Percentiles rank a stretch among this genome's conserved stretches.
phyloP scores from a whole-genome alignment of 2,113 vertebrate species.

The Sarotherodon lohbergeri region DNA sequence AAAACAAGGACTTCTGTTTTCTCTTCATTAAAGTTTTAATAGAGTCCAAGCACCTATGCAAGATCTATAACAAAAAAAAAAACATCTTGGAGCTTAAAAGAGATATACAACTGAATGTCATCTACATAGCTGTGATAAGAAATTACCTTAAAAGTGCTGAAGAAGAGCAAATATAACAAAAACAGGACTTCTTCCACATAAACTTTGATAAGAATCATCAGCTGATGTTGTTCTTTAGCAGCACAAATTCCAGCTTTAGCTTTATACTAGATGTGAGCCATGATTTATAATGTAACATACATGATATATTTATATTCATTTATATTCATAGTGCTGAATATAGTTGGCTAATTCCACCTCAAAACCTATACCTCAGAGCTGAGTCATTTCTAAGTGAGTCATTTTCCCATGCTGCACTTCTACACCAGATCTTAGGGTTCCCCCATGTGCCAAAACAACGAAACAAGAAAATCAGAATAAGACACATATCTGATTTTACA shows the following conservation, averaged over 20 bases:
- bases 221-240: neutral
- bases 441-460: neutral
- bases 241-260: neutral
- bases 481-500: neutral
- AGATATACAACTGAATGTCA: neutral
- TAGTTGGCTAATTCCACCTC: neutral
- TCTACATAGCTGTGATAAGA: accelerated
- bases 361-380: neutral
- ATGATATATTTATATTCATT: neutral
- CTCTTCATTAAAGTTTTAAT: neutral
- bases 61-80: neutral
- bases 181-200: neutral
- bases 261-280: neutral
- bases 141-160: neutral
- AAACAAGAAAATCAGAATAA: neutral
- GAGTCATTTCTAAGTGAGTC: neutral
- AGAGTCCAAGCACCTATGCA: neutral
- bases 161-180: neutral
- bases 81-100: neutral
- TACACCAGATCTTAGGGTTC: neutral
- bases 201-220: neutral
- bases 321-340: neutral
- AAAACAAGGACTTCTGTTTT: neutral
- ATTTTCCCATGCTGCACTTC: neutral
- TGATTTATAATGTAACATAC: neutral